Base-by-base conservation (phyloP, 2,113 vertebrate species). In the Tylochromis polylepis region DNA sequence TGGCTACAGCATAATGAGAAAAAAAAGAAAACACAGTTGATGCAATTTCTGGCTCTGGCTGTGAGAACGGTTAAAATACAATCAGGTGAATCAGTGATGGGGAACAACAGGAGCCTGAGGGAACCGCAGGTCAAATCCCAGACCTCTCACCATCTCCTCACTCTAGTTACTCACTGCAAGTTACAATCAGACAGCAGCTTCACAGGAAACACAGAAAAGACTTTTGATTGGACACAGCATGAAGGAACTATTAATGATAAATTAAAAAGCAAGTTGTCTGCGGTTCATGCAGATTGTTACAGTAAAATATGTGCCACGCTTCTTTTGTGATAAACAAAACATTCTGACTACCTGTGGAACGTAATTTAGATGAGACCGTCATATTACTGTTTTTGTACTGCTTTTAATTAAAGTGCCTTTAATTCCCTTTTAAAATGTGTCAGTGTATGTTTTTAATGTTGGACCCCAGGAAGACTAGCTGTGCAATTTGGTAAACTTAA, bases 81-180 rank as follows among this genome's bases (percentile, higher is more conserved):
- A 90, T 90, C 90, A 92, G 89, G 79, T 83, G 83, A 87, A 84
- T 90, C 89, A 65, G 59, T 51, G 38, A 83, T 34, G 15, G 67
- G 22, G 86, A 87, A 90, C 84, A 89, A 84, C 10, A 16, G 51
- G 22, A 89, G 87, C 88, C 87, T 2, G 84, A 84, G 84, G 91
- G 82, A 8, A 67, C 31, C 20, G 6, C 57, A 58, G 89, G 80
- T 81, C 85, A 58, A 67, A 81, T 60, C 84, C 55, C 85, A 81
- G 81, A 81, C 80, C 87, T 79, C 59, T 8, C 51, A 16, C 72
- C 51, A 60, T 59, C 56, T 55, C 8, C 53, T 56, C 27, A n/a
- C 29, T 29, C 59, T 4, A 20, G 90, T 85, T 86, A 82, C 85
- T 91, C 81, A 62, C 86, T 59, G 58, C 38, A 81, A 81, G 78